These are phyloP conservation scores for Mustela nigripes DNA, from an alignment of 2,113 vertebrate genomes.

Conservation along the genomic window DNA sequence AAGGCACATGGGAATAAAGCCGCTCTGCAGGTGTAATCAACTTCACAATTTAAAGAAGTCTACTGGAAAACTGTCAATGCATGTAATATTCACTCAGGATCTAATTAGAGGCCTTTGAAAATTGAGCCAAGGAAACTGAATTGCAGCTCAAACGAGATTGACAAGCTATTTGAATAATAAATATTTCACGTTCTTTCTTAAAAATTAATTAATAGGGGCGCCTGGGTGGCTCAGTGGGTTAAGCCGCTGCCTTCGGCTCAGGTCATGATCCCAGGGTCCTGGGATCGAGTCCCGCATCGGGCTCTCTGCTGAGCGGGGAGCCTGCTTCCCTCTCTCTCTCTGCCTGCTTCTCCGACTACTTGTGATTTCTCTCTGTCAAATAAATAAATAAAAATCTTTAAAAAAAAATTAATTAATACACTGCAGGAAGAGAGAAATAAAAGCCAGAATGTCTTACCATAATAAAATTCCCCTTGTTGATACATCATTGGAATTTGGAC, in stretches of 20 bases:
- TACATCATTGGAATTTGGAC: conserved; percentile 99
- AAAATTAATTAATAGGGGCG: conserved; percentile 24
- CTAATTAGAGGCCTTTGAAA: conserved; percentile 54
- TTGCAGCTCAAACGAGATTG: neutral
- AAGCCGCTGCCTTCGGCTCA: no score
- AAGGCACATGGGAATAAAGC: neutral
- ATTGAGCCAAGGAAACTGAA: conserved; percentile 40
- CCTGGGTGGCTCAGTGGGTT: no score
- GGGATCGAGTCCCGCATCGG: no score
- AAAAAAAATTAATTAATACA: conserved; percentile 5
- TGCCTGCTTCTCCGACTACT: no score
- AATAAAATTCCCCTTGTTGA: conserved; percentile 99
- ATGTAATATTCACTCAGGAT: neutral
- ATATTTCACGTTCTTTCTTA: conserved; percentile 34
- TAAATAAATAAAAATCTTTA: no score
- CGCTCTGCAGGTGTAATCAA: neutral
- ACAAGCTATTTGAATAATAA: conserved; percentile 13
- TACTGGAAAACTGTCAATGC: conserved; percentile 35
- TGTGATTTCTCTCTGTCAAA: no score
- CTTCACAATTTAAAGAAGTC: conserved; percentile 18
- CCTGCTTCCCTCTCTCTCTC: no score
- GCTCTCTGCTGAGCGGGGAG: no score
- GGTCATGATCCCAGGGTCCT: no score
- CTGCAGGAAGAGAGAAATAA: neutral
- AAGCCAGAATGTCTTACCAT: conserved; percentile 89